phyloP scores from a whole-genome alignment of 2,797 vertebrate genomes.

The Adelosebastes latens region DNA sequence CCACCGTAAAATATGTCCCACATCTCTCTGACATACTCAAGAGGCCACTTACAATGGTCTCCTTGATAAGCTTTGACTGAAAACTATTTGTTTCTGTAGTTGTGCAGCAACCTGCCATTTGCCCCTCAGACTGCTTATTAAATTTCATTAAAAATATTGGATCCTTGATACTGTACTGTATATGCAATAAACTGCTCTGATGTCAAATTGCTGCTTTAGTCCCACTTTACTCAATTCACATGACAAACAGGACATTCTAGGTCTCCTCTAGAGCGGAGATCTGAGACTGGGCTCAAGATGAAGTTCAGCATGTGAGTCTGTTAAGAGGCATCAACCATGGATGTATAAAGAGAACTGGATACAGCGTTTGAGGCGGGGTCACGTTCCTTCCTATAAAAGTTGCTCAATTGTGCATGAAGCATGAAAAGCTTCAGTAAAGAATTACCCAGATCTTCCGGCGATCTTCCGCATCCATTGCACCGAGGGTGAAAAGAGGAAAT shows the following conservation, averaged over 20 bases:
- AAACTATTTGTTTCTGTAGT: slow-evolving; percentile 17
- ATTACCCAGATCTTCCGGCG: too few relatives aligned
- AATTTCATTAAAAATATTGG: slow-evolving; percentile 52
- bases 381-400: neutral
- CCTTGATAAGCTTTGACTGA: slow-evolving; percentile 39
- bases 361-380: neutral
- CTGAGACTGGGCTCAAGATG: slow-evolving; percentile 1
- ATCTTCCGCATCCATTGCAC: neutral
- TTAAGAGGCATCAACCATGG: neutral
- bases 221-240: slow-evolving; percentile 25
- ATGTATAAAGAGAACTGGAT: neutral
- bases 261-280: neutral
- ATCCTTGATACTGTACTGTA: slow-evolving; percentile 21
- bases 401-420: neutral
- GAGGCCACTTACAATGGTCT: slow-evolving; percentile 11
- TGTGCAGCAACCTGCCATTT: slow-evolving; percentile 36
- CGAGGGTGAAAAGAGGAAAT: neutral
- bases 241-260: slow-evolving; percentile 49
- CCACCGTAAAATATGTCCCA: neutral
- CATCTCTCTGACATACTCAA: slow-evolving; percentile 14
- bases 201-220: slow-evolving; percentile 31
- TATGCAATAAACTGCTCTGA: slow-evolving; percentile 32
- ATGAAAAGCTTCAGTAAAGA: neutral
- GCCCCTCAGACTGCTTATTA: slow-evolving; percentile 54
- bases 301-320: neutral